Evolutionary conservation across 2,888 invertebrate species (phyloP).

Genomic region (Eupithecia insigniata): DNA sequence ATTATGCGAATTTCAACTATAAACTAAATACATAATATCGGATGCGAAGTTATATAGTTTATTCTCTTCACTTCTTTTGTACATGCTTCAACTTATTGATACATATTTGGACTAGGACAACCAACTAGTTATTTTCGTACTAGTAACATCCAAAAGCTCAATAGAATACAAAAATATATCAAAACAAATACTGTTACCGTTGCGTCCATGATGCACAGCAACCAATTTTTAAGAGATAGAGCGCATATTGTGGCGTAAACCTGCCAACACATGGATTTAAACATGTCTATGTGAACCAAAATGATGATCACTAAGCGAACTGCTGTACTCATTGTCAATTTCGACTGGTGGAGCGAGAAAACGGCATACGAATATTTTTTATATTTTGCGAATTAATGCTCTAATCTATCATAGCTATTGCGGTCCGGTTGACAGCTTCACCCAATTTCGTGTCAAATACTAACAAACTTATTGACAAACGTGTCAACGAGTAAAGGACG

Average conservation of each 20-base stretch:
- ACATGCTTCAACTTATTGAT: neutral
- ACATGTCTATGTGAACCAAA: constrained; percentile 54
- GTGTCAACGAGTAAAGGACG: neutral
- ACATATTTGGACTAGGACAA: neutral
- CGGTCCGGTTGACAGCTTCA: constrained; percentile 34
- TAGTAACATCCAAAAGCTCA: neutral
- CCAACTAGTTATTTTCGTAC: neutral
- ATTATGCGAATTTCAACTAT: too few relatives aligned
- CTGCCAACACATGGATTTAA: constrained; percentile 62
- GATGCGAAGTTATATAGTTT: neutral
- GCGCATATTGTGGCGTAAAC: constrained; percentile 55
- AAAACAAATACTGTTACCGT: constrained; percentile 53
- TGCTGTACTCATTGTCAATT: constrained; percentile 52
- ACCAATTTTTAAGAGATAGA: constrained; percentile 37
- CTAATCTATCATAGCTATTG: constrained; percentile 21
- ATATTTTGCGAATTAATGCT: neutral
- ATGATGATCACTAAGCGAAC: constrained; percentile 56
- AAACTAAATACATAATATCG: neutral
- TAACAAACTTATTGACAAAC: neutral
- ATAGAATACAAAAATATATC: neutral
- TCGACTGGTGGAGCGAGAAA: constrained; percentile 32
- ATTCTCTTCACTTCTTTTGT: neutral
- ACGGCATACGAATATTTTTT: constrained; percentile 39
- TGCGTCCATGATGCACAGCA: constrained; percentile 20
- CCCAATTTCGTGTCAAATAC: neutral